A percentile compares a stretch with the other conserved stretches of the same genome.
Evolutionary conservation across 2,888 invertebrate species (phyloP).

Genomic region (Cephus runcator): DNA sequence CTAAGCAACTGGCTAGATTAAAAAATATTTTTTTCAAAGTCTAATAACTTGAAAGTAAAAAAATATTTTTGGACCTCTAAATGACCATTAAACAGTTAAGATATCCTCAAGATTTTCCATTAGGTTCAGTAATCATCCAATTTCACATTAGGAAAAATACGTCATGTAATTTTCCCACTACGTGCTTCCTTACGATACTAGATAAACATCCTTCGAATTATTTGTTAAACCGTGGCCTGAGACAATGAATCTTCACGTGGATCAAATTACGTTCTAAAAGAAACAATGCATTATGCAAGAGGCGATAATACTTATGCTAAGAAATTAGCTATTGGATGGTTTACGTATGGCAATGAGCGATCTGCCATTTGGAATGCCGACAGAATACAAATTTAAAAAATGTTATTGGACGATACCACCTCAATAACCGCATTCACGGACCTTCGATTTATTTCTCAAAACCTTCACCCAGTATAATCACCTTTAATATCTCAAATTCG

Average conservation of each 20-base stretch:
- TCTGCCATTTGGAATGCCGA: conserved; percentile 6
- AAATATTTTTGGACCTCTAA: not conserved
- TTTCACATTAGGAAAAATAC: not conserved
- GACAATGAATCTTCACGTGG: not conserved
- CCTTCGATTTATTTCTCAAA: not conserved
- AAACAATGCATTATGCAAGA: conserved; percentile 18
- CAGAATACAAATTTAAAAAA: conserved; percentile 12
- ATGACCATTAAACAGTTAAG: not conserved
- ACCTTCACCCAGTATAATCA: not conserved
- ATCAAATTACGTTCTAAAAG: conserved; percentile 6
- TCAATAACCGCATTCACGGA: not conserved
- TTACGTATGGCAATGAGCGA: conserved; percentile 15
- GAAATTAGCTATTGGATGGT: conserved; percentile 8
- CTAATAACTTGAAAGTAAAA: no score
- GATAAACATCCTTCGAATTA: not conserved
- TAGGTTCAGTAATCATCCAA: no score
- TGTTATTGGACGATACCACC: not conserved
- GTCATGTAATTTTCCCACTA: not conserved
- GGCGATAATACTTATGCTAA: conserved; percentile 16
- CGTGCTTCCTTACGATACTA: no score
- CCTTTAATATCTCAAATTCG: not conserved
- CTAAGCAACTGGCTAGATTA: not conserved
- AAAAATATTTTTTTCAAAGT: not conserved
- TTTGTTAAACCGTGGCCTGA: not conserved
- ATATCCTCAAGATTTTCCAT: not conserved